phyloP scores from a whole-genome alignment of 2,113 vertebrate genomes.

The Numenius arquata region DNA sequence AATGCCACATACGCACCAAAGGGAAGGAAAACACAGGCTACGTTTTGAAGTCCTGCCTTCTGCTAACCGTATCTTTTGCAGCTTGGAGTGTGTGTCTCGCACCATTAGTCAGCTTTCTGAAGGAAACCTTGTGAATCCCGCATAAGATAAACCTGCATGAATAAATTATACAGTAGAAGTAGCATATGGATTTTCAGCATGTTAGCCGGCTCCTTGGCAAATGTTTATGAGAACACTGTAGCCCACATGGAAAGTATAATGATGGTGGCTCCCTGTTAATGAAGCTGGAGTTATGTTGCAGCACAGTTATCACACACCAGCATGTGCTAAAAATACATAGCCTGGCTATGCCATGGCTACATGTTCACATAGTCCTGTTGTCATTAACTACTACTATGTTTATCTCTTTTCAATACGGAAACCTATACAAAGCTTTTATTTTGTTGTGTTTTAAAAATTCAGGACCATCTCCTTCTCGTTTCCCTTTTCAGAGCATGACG shows the following conservation, averaged over 20 bases:
- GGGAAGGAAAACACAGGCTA: neutral
- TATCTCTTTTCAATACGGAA: neutral
- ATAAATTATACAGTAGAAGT: conserved; percentile 3
- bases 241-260: neutral
- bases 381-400: neutral
- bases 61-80: neutral
- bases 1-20: neutral
- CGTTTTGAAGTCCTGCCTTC: neutral
- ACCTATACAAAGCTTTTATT: neutral
- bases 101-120: conserved; percentile 22
- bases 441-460: neutral
- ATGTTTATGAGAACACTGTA: neutral
- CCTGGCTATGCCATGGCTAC: neutral
- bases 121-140: neutral
- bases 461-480: neutral
- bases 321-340: neutral
- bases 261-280: neutral
- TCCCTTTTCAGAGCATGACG: conserved; percentile 88
- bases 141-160: neutral
- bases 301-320: neutral
- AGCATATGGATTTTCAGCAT: conserved; percentile 38
- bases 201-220: neutral
- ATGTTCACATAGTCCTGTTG: neutral
- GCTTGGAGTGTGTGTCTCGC: neutral
- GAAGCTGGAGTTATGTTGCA: neutral